Percentiles rank a stretch among this genome's conserved stretches.
Conservation (phyloP, 2,113 vertebrate species). For the Bubo scandiacus region DNA sequence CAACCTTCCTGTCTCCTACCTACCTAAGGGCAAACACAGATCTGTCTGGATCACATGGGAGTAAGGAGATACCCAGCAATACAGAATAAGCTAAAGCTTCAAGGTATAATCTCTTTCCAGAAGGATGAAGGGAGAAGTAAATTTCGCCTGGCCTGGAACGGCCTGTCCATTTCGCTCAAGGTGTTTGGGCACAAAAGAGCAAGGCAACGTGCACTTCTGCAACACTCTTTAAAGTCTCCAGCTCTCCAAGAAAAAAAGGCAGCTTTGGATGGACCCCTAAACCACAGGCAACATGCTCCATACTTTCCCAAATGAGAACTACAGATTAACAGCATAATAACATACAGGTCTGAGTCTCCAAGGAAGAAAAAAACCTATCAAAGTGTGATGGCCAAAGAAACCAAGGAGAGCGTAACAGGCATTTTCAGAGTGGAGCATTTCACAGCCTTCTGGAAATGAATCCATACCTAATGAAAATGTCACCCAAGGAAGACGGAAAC, state of each 20-base stretch:
- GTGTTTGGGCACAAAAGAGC: background rate
- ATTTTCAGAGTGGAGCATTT: background rate
- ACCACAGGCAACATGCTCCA: background rate
- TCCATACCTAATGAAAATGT: background rate
- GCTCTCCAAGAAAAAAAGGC: background rate
- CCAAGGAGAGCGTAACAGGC: background rate
- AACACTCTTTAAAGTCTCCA: background rate
- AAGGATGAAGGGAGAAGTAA: background rate
- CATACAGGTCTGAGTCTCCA: background rate
- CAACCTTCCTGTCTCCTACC: background rate
- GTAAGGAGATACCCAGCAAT: background rate
- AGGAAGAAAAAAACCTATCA: background rate
- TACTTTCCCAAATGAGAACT: background rate
- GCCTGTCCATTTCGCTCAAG: background rate
- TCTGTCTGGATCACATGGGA: background rate
- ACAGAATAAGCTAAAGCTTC: background rate
- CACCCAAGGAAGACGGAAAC: background rate
- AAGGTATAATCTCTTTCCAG: background rate
- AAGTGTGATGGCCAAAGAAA: background rate
- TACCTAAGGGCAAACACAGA: background rate
- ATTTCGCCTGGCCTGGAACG: background rate
- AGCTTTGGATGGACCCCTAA: background rate
- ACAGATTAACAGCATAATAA: background rate
- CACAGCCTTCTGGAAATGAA: background rate
- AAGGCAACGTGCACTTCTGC: fast-evolving